Conservation (phyloP, 2,888 invertebrate species). For the Cheilosia soror region DNA sequence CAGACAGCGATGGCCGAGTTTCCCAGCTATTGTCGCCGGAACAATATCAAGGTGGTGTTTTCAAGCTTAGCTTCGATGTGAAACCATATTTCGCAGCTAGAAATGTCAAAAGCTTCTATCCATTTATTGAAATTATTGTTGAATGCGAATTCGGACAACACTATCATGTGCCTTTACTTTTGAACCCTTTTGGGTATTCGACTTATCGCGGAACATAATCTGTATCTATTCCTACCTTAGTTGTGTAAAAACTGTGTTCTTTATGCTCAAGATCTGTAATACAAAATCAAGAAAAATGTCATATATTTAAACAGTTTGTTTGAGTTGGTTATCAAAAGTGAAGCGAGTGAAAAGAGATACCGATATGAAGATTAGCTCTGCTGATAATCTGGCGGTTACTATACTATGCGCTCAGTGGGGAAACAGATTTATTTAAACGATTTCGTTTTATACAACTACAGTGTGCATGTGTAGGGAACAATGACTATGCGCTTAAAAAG, state of each 20-base stretch:
- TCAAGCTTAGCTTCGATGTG: constrained; percentile 90
- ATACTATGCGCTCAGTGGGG: no score
- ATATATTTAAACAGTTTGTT: constrained; percentile 10
- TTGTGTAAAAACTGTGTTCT: constrained; percentile 2
- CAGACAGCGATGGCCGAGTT: constrained; percentile 88
- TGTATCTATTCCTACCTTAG: background rate
- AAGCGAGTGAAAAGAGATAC: background rate
- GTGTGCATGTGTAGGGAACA: no score
- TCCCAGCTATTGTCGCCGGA: constrained; percentile 86
- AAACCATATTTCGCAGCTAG: constrained; percentile 88
- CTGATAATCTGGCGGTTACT: no score
- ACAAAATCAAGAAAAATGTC: background rate
- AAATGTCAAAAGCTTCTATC: constrained; percentile 88
- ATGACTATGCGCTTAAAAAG: no score
- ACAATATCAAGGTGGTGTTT: constrained; percentile 87
- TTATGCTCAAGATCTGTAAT: background rate
- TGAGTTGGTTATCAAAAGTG: constrained; percentile 19
- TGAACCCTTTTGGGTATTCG: constrained; percentile 91
- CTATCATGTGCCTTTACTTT: constrained; percentile 90
- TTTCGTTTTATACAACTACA: no score
- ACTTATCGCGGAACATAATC: constrained; percentile 89
- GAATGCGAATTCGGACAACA: constrained; percentile 87
- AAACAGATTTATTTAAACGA: no score
- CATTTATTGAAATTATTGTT: constrained; percentile 91
- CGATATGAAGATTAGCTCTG: background rate